phyloP scores from a whole-genome alignment of 2,888 invertebrate species.

The Netelia melanura region DNA sequence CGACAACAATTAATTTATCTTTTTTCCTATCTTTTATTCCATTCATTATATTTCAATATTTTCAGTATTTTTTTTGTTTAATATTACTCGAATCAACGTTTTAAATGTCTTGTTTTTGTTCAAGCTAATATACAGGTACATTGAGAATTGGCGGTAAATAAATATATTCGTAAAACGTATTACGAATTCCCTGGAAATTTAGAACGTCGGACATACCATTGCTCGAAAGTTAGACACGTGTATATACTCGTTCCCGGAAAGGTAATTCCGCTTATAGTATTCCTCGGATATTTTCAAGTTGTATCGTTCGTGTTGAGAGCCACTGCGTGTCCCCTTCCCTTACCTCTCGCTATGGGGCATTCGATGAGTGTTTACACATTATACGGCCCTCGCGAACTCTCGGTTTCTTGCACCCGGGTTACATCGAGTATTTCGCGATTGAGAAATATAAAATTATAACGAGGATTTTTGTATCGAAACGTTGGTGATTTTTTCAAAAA shows the following conservation, averaged over 20 bases:
- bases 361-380: slow-evolving; percentile 46
- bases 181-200: too few relatives aligned
- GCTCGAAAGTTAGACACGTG: neutral
- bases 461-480: too few relatives aligned
- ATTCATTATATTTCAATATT: neutral
- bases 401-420: slow-evolving; percentile 63
- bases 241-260: slow-evolving; percentile 5
- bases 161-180: too few relatives aligned
- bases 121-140: too few relatives aligned
- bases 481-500: neutral
- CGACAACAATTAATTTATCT: neutral
- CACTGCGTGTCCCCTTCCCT: slow-evolving; percentile 32
- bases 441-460: slow-evolving; percentile 49
- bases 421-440: slow-evolving; percentile 38
- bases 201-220: too few relatives aligned
- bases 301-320: slow-evolving; percentile 37
- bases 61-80: too few relatives aligned
- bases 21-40: neutral
- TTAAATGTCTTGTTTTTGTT: too few relatives aligned
- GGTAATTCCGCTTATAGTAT: neutral
- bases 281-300: neutral
- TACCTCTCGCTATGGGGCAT: slow-evolving; percentile 38
- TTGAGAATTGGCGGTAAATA: too few relatives aligned
- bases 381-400: slow-evolving; percentile 51
- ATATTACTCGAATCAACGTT: too few relatives aligned